A percentile compares a stretch with the other conserved stretches of the same genome.
Evolutionary conservation across 2,113 vertebrate genomes (phyloP).

Genomic region (Centropus bengalensis): DNA sequence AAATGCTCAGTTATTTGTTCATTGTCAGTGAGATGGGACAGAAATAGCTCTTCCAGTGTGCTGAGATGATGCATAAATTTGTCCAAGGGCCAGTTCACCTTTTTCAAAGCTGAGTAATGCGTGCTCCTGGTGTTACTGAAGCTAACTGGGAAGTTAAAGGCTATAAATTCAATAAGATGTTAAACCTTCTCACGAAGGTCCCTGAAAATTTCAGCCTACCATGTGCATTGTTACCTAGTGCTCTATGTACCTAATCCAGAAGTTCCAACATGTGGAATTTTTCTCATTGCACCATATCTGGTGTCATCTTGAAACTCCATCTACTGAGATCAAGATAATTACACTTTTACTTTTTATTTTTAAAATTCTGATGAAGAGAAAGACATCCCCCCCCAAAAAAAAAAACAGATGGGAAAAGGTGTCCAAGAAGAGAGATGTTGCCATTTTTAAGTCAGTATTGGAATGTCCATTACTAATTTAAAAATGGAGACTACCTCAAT

Average conservation of each 20-base stretch:
- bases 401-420: neutral
- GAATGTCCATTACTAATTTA: neutral
- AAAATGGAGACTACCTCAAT: neutral
- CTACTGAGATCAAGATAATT: neutral
- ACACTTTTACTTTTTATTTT: neutral
- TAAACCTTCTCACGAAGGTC: neutral
- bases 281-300: neutral
- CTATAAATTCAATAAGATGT: neutral
- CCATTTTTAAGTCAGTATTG: neutral
- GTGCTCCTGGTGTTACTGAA: neutral
- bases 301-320: neutral
- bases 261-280: neutral
- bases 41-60: conserved; percentile 25
- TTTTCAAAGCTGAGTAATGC: neutral
- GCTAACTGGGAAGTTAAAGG: neutral
- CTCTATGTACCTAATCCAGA: neutral
- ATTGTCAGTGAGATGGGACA: conserved; percentile 23
- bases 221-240: neutral
- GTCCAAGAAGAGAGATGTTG: neutral
- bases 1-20: conserved; percentile 42
- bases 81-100: neutral
- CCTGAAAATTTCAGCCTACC: neutral
- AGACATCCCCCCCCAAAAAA: neutral
- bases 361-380: neutral
- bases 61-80: neutral